Evolutionary conservation across 2,797 vertebrate species (phyloP).

Genomic region (Scarus forsteni): DNA sequence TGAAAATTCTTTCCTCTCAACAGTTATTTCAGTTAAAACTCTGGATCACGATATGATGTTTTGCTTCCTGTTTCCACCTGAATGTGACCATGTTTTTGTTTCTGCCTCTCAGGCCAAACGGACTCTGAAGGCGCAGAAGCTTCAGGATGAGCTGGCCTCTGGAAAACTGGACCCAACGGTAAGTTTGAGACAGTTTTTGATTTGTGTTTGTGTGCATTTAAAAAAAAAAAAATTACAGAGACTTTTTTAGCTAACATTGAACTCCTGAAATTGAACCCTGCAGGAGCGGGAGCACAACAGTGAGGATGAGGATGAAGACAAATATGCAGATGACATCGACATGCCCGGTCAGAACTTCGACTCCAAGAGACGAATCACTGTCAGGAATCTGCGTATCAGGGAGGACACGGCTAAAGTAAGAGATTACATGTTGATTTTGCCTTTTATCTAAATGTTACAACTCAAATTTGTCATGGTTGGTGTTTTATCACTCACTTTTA

Average conservation of each 20-base stretch:
- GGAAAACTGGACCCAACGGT: slow-evolving; percentile 95
- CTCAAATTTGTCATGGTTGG: too few species aligned
- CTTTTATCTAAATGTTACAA: background rate
- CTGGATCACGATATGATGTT: too few species aligned
- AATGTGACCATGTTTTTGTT: slow-evolving; percentile 15
- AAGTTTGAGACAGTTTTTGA: slow-evolving; percentile 61
- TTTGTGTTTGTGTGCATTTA: background rate
- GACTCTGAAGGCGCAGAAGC: slow-evolving; percentile 97
- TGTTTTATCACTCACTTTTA: too few species aligned
- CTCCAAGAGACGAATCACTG: slow-evolving; percentile 97
- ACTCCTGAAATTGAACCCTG: background rate
- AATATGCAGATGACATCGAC: slow-evolving; percentile 99
- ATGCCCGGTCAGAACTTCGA: slow-evolving; percentile 99
- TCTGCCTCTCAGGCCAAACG: slow-evolving; percentile 90
- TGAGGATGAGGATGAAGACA: slow-evolving; percentile 98
- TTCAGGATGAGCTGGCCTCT: slow-evolving; percentile 97
- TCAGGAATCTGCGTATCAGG: slow-evolving; percentile 95
- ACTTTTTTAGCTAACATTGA: background rate
- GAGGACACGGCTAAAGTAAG: slow-evolving; percentile 98
- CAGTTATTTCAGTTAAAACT: too few species aligned
- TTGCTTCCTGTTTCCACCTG: background rate
- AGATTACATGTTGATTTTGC: background rate
- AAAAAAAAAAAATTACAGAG: background rate
- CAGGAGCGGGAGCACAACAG: slow-evolving; percentile 97
- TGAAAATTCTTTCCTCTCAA: too few species aligned